Conservation (phyloP, 2,797 vertebrate species). For the Garrulus glandarius region DNA sequence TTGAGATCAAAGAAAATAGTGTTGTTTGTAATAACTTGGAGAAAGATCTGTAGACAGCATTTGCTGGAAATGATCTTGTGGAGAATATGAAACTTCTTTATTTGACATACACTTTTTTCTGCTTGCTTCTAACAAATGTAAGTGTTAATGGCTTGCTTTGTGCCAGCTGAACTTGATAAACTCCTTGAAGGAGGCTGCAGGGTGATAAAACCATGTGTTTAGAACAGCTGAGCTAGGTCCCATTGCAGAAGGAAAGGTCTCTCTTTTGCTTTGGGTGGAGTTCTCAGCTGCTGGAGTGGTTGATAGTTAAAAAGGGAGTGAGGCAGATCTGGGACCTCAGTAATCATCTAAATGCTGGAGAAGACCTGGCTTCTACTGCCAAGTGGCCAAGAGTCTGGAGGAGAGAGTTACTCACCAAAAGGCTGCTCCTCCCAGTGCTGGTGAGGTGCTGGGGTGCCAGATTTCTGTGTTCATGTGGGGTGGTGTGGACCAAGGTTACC, state of each 20-base stretch:
- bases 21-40: neutral
- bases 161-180: neutral
- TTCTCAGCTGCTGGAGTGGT: neutral
- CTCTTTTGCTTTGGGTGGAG: neutral
- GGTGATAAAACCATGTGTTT: neutral
- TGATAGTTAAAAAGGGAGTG: neutral
- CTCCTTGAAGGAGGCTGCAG: neutral
- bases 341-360: neutral
- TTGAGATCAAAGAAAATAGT: neutral
- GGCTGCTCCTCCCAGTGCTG: neutral
- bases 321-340: neutral
- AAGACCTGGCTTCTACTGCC: neutral
- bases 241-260: neutral
- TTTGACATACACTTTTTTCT: neutral
- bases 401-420: neutral
- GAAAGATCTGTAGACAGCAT: neutral
- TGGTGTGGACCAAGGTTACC: neutral
- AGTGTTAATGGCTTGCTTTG: neutral
- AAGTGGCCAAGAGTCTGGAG: neutral
- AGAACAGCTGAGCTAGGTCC: neutral
- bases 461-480: neutral
- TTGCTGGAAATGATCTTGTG: neutral
- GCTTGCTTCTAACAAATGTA: neutral
- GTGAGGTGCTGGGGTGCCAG: neutral
- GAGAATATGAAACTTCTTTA: neutral